Evolutionary conservation across 2,888 invertebrate species (phyloP), one percentile per base, ranked within the genome.

Genomic region (Seira ritae): DNA sequence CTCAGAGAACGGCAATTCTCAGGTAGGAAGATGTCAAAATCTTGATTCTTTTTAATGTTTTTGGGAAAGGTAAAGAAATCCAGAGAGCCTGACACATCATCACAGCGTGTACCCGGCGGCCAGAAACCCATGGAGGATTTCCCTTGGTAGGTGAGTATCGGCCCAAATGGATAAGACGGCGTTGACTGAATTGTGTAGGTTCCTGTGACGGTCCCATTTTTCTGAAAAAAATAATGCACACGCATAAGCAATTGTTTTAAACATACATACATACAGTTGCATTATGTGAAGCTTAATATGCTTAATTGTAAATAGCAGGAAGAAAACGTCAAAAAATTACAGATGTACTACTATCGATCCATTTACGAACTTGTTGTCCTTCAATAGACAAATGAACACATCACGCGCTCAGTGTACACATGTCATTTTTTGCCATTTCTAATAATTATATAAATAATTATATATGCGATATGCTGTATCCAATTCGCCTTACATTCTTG

Each of bases 1-100:
- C 66, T 60, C 22, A 73, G 10, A 1, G 66, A 37, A 17, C 80
- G 46, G 42, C 80, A 80, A 23, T 73, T 80, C 55, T 73, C 80
- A 8, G 67, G 80, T n/a, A 80, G 42, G 23, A 73, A 80, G 17
- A 73, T 67, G 4, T 72, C 55, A 17, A 80, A 31, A 0, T 55
- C 20, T 0, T 46, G 67, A 17, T 72, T 46, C 60, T 73, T 80
- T 6, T 73, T 42, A 17, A 80, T 80, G 50, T 60, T 66, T 22
- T 62, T 67, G 12, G 67, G 72, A 31, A 80, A 20, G 1, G 73
- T 50, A 24, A 73, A 73, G 24, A 68, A 68, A 55, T 80, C 80
- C 17, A 73, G 37, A 12, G 72, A 65, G 17, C 60, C 73, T 1
- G 46, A 23, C 4, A 80, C 67, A 46, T 37, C 46, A 67, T 80